Evolutionary conservation across 2,113 vertebrate species (phyloP).

Genomic region (Toxostoma redivivum): DNA sequence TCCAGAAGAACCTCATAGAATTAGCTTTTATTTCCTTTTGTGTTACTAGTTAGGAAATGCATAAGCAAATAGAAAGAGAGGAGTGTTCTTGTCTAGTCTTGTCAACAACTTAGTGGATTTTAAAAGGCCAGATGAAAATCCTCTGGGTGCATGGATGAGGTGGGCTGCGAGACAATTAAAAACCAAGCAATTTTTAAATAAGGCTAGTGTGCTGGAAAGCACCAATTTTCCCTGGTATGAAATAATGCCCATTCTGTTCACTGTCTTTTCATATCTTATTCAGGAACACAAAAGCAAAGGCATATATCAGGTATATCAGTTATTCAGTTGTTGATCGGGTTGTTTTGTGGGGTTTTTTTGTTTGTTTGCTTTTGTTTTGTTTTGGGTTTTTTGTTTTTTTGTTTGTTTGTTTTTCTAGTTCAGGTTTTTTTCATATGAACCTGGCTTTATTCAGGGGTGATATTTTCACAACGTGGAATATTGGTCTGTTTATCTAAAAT

Average conservation of each 20-base stretch:
- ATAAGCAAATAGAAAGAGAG: neutral
- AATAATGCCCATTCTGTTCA: neutral
- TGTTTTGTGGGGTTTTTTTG: too few species aligned
- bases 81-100: neutral
- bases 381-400: too few species aligned
- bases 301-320: neutral
- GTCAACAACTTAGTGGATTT: neutral
- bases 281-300: neutral
- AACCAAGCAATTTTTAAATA: neutral
- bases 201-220: neutral
- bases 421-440: neutral
- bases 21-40: neutral
- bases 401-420: too few species aligned
- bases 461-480: neutral
- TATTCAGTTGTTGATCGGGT: neutral
- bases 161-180: neutral
- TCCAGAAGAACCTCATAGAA: neutral
- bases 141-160: slow-evolving; percentile 1
- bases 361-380: too few species aligned
- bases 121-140: neutral
- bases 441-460: neutral
- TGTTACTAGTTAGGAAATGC: neutral
- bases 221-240: neutral
- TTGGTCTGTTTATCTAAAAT: neutral
- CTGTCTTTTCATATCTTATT: neutral